Percentiles rank a stretch among this genome's conserved stretches.
These are phyloP conservation scores for Drosophila phalerata DNA, from an alignment of 2,888 invertebrate species.

Conservation along the genomic window DNA sequence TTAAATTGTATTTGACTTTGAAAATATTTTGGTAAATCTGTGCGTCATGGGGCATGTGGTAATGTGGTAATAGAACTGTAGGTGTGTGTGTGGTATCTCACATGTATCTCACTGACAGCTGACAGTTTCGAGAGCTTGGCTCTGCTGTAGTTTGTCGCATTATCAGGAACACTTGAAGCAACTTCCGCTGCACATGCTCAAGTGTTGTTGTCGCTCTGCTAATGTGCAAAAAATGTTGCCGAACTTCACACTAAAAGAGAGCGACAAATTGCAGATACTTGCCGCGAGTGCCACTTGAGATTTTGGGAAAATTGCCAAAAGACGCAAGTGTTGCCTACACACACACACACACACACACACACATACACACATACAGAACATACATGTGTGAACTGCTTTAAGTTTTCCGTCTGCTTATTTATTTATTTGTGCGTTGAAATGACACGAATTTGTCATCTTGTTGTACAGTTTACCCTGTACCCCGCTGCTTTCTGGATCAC, in stretches of 20 bases:
- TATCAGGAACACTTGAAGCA: slow-evolving; percentile 53
- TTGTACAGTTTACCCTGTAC: slow-evolving; percentile 48
- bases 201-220: slow-evolving; percentile 63
- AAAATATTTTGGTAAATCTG: slow-evolving; percentile 54
- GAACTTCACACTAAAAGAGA: slow-evolving; percentile 41
- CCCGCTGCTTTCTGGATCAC: slow-evolving; percentile 29
- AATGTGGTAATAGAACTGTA: slow-evolving; percentile 14
- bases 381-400: slow-evolving; percentile 29
- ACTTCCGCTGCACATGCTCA: slow-evolving; percentile 55
- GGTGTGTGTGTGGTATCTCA: slow-evolving; percentile 27
- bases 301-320: slow-evolving; percentile 69
- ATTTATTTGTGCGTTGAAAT: slow-evolving; percentile 68
- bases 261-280: slow-evolving; percentile 32
- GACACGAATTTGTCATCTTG: slow-evolving; percentile 76
- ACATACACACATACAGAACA: not conserved
- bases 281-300: slow-evolving; percentile 50
- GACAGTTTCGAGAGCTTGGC: slow-evolving; percentile 65
- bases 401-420: slow-evolving; percentile 61
- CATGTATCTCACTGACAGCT: slow-evolving; percentile 40
- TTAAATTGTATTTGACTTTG: slow-evolving; percentile 76
- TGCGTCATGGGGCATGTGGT: slow-evolving; percentile 16
- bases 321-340: slow-evolving; percentile 61
- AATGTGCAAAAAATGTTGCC: slow-evolving; percentile 78
- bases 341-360: slow-evolving; percentile 30
- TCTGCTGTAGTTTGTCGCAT: slow-evolving; percentile 47